Evolutionary conservation across 1,140 invertebrate species (phyloP).

Genomic region (Zophobas atratus): DNA sequence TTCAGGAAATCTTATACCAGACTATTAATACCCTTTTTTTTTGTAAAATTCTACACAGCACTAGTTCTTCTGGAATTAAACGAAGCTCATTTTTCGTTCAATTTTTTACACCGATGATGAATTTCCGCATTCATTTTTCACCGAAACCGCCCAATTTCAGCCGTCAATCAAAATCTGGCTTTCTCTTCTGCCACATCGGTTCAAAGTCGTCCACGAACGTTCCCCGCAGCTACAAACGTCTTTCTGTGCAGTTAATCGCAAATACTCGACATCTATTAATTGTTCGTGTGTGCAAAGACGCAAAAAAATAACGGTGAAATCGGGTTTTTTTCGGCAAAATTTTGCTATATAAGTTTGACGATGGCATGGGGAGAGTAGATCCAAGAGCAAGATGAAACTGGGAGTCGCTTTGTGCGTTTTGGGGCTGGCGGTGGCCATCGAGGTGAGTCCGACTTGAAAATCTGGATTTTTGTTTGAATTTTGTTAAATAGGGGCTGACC

Average conservation of each 20-base stretch:
- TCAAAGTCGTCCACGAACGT: not conserved
- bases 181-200: not conserved
- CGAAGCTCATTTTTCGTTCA: too few relatives aligned
- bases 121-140: too few relatives aligned
- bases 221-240: not conserved
- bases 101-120: too few relatives aligned
- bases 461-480: not conserved
- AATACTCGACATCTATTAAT: slow-evolving; percentile 7
- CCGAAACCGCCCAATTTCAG: too few relatives aligned
- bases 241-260: slow-evolving; percentile 6
- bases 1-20: too few relatives aligned
- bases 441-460: not conserved
- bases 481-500: slow-evolving; percentile 53
- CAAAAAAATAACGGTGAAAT: slow-evolving; percentile 25
- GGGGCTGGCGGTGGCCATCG: not conserved
- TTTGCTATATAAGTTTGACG: not conserved
- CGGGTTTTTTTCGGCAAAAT: slow-evolving; percentile 9
- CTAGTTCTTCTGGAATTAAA: too few relatives aligned
- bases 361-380: not conserved
- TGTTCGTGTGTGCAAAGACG: not conserved
- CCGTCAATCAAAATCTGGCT: too few relatives aligned
- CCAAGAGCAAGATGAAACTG: not conserved
- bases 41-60: too few relatives aligned
- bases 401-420: not conserved
- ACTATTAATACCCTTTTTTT: too few relatives aligned